phyloP scores from a whole-genome alignment of 2,113 vertebrate genomes.

The Alectura lathami region DNA sequence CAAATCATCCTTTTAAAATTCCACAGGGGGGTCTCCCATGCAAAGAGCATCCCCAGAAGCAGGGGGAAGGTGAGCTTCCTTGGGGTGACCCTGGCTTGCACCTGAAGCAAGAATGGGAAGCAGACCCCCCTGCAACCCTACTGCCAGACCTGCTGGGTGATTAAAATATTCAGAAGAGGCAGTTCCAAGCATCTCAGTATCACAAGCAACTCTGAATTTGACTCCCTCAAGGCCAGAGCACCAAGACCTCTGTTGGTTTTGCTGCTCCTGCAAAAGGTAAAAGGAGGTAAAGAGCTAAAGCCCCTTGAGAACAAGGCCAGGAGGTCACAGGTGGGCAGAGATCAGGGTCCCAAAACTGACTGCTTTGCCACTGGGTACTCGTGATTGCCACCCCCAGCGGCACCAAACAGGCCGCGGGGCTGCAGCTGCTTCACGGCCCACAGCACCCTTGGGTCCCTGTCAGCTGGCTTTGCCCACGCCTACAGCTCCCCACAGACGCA shows the following conservation, averaged over 20 bases:
- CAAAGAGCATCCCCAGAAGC: background rate
- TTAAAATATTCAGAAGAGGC: fast-evolving
- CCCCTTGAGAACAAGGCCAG: background rate
- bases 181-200: background rate
- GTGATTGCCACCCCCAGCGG: background rate
- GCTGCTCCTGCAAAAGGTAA: background rate
- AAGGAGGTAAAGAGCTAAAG: background rate
- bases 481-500: fast-evolving
- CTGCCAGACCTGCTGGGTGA: background rate
- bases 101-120: background rate
- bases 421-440: background rate
- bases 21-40: background rate
- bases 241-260: background rate
- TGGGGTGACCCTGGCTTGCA: fast-evolving
- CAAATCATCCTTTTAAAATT: background rate
- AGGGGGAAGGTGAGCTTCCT: background rate
- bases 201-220: background rate
- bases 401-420: background rate
- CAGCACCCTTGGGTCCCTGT: background rate
- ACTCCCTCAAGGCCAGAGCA: background rate
- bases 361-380: fast-evolving
- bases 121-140: fast-evolving
- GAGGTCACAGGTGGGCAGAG: background rate
- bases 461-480: background rate
- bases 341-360: background rate